Conservation (phyloP, 2,888 invertebrate genomes). For the Yponomeuta evonymella region DNA sequence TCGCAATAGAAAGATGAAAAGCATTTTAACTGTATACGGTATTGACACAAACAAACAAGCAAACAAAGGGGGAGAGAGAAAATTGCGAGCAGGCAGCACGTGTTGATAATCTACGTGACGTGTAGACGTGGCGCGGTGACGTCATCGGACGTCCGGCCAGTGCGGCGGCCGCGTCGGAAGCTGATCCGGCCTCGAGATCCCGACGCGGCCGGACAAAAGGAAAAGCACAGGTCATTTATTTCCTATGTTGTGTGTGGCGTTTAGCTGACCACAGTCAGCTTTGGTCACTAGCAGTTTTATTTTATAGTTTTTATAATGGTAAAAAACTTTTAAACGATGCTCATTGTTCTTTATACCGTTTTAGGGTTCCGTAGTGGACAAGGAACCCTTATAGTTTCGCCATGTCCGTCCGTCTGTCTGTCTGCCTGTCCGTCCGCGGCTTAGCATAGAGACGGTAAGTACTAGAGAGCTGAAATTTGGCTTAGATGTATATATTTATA, state of each 20-base stretch:
- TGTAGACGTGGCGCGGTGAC: slow-evolving; percentile 45
- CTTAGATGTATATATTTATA: no score
- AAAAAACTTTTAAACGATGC: no score
- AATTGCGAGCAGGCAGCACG: slow-evolving; percentile 29
- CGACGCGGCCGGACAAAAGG: slow-evolving; percentile 57
- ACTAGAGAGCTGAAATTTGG: no score
- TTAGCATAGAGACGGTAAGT: no score
- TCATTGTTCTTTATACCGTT: no score
- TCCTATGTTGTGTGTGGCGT: neutral
- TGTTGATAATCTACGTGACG: slow-evolving; percentile 50
- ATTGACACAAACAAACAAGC: neutral
- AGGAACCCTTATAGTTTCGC: no score
- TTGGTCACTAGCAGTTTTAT: neutral
- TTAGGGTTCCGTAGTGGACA: no score
- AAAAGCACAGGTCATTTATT: slow-evolving; percentile 40
- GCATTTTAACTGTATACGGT: neutral
- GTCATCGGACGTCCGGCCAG: slow-evolving; percentile 39
- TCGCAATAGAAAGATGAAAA: neutral
- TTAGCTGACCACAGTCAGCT: neutral
- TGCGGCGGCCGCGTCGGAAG: slow-evolving; percentile 34
- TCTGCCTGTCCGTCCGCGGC: no score
- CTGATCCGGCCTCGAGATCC: slow-evolving; percentile 37
- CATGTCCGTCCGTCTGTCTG: no score
- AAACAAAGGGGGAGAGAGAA: neutral
- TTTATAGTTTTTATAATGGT: neutral